phyloP scores from a whole-genome alignment of 2,888 invertebrate genomes.

The Dorcus hopei region DNA sequence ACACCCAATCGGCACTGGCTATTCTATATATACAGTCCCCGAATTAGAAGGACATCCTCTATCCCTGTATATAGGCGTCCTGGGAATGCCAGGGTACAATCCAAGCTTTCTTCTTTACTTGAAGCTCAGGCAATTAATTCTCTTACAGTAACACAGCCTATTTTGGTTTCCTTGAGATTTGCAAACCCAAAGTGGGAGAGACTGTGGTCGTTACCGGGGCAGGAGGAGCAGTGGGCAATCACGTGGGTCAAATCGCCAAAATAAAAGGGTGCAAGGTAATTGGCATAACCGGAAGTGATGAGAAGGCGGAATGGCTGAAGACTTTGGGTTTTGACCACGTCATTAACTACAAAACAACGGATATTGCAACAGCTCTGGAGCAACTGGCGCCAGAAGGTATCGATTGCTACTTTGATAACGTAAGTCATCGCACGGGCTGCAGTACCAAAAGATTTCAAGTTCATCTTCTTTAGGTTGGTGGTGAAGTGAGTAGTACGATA shows the following conservation, averaged over 20 bases:
- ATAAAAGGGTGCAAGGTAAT: conserved; percentile 67
- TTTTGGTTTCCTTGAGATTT: conserved; percentile 70
- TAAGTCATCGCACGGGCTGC: conserved; percentile 53
- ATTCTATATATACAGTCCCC: conserved; percentile 49
- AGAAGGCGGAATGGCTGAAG: conserved; percentile 67
- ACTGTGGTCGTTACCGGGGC: conserved; percentile 71
- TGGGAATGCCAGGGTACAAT: conserved; percentile 68
- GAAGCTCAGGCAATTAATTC: not conserved
- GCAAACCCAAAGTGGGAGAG: conserved; percentile 68
- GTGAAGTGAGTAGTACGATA: conserved; percentile 59
- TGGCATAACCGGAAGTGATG: conserved; percentile 68
- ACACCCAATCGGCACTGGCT: conserved; percentile 60
- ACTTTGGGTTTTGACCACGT: conserved; percentile 62
- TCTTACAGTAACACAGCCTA: conserved; percentile 65
- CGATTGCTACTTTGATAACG: conserved; percentile 77
- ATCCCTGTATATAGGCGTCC: conserved; percentile 60
- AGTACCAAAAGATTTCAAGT: not conserved
- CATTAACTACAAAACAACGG: conserved; percentile 68
- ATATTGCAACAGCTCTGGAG: conserved; percentile 55
- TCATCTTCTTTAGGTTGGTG: conserved; percentile 56
- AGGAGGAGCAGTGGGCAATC: conserved; percentile 76
- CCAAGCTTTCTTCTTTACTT: conserved; percentile 11
- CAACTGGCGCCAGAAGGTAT: conserved; percentile 65
- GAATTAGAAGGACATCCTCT: conserved; percentile 57
- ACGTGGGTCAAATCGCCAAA: conserved; percentile 78